A percentile compares a stretch with the other conserved stretches of the same genome.
Evolutionary conservation across 1,140 invertebrate species (phyloP).

Genomic region (Pentalonia nigronervosa): DNA sequence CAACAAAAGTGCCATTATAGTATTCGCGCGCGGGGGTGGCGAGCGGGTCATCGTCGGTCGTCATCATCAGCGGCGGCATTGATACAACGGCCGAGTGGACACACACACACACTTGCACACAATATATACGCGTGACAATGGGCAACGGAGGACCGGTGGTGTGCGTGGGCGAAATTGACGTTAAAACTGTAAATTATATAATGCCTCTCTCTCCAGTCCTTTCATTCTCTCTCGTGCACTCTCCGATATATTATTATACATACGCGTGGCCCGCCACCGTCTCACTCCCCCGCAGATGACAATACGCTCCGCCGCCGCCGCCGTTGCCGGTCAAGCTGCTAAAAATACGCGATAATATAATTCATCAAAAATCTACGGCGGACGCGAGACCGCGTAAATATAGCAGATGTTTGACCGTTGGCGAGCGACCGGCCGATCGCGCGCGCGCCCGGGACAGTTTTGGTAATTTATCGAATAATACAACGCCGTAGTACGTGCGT

Average conservation of each 20-base stretch:
- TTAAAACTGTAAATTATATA: constrained; percentile 58
- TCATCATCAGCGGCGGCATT: constrained; percentile 17
- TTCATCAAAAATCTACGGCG: constrained; percentile 51
- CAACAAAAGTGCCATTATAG: constrained; percentile 33
- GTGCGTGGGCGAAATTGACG: constrained; percentile 54
- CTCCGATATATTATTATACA: neutral
- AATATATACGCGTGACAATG: constrained; percentile 22
- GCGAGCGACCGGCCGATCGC: neutral
- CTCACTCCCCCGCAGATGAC: neutral
- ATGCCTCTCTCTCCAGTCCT: neutral
- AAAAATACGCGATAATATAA: constrained; percentile 46
- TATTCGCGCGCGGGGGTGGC: neutral
- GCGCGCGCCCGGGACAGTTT: neutral
- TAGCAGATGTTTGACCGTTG: constrained; percentile 52
- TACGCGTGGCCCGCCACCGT: neutral
- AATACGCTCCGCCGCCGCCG: neutral
- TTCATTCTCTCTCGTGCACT: neutral
- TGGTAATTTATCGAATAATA: constrained; percentile 43
- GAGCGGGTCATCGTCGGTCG: neutral
- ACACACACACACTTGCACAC: neutral
- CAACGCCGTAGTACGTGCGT: neutral
- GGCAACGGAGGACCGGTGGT: constrained; percentile 21
- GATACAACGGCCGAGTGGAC: neutral
- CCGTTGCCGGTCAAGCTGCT: constrained; percentile 53
- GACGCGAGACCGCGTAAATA: neutral